Base-by-base conservation (phyloP, 2,797 vertebrate genomes). In the Melanotaenia nigrans region DNA sequence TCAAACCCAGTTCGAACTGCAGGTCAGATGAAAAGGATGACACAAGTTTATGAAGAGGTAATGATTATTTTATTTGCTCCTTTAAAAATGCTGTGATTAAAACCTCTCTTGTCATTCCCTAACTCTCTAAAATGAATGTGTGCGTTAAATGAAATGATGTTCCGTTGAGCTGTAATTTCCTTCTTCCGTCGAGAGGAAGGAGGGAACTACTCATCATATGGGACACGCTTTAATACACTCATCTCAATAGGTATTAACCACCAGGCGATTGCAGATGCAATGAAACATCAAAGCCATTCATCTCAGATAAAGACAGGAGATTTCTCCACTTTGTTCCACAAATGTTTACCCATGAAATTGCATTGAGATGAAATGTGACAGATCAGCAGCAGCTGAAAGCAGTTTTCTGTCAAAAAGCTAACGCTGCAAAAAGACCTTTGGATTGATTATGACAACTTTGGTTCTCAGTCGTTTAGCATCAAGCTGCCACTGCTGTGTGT, bases 331-430 rank as follows among this genome's bases (percentile, higher is more conserved):
- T 81, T 64, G 79, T 78, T 90, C 87, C 83, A 81, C 86, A 85
- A 85, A 88, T 87, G 84, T 92, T 92, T 93, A 85, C 89, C 82
- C 86, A 71, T 86, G 87, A 89, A 88, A 91, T 85, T 89, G 87
- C 82, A 86, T 77, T 85, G 78, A 86, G 88, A 94, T 91, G 81
- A 88, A 86, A 89, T 90, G 87, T 92, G 93, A 92, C 93, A 90
- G 91, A 90, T 88, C 87, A 86, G 91, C 90, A 83, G 81, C 75
- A 45, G 49, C 77, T 77, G 77, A 88, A 86, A 91, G 85, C 77
- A 14, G 59, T 71, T 86, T 86, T 90, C 85, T 90, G 87, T 93
- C 87, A 85, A 49, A 81, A 81, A 87, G 83, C 79, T 87, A 91
- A 90, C 82, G 84, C 89, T 82, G 83, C 68, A 65, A 71, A 78